A percentile compares a stretch with the other conserved stretches of the same genome.
Evolutionary conservation across 2,113 vertebrate species (phyloP).

Genomic region (Probosciger aterrimus): DNA sequence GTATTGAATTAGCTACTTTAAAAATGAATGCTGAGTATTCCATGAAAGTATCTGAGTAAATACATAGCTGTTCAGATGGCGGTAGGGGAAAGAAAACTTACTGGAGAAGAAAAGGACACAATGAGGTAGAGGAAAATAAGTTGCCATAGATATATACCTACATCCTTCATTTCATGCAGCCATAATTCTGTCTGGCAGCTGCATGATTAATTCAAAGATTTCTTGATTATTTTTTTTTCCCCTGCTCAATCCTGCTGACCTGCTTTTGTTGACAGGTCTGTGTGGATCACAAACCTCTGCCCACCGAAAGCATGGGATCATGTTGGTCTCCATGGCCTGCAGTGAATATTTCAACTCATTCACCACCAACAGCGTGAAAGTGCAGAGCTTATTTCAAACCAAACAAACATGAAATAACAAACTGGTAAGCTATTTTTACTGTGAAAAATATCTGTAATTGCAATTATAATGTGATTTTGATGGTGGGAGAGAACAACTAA

Average conservation of each 20-base stretch:
- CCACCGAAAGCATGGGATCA: background rate
- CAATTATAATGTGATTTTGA: background rate
- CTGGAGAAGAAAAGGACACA: background rate
- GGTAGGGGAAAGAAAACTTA: background rate
- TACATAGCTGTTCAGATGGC: background rate
- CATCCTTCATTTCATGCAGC: slow-evolving; percentile 76
- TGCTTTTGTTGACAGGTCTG: slow-evolving; percentile 76
- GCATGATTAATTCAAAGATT: slow-evolving; percentile 89
- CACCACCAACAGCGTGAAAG: rapidly evolving
- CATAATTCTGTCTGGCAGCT: slow-evolving; percentile 82
- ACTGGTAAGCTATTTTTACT: background rate
- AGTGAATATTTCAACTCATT: background rate
- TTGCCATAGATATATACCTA: slow-evolving; percentile 63
- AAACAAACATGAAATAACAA: background rate
- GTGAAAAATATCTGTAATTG: background rate
- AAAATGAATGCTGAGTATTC: background rate
- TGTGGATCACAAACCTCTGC: slow-evolving; percentile 25
- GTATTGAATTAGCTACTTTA: background rate
- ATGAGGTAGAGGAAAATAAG: background rate
- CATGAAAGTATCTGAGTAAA: background rate
- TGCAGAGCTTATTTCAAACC: background rate
- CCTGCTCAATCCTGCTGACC: slow-evolving; percentile 68
- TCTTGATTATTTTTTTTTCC: slow-evolving; percentile 83
- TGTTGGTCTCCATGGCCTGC: background rate
- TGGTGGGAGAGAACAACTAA: background rate